Base-by-base conservation (phyloP, 2,888 invertebrate genomes). In the Asteroscopus sphinx region DNA sequence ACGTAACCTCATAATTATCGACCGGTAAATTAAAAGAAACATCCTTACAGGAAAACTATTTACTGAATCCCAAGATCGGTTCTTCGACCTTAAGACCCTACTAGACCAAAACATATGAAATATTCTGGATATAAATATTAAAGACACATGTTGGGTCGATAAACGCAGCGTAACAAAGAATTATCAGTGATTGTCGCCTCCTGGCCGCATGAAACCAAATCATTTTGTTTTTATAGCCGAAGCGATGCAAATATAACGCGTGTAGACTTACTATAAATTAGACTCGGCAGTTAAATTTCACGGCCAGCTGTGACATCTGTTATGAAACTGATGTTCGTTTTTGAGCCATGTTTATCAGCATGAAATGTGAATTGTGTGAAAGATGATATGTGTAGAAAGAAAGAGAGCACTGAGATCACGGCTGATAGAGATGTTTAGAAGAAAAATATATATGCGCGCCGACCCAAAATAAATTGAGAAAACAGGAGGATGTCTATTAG, bases 151-250 rank as follows among this genome's bases (percentile, higher is more conserved):
- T 35, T 41, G 16, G 37, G 47, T 48, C 13, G 17, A 55, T 49
- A 61, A 33, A 32, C 32, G 25, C 16, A 41, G 15, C 16, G 25
- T 32, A 47, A 54, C 55, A 75, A 51, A 61, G 44, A 57, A 44
- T 60, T 39, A 52, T 6, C 46, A 25, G 12, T 64, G 73, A 73
- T 76, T 68, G 73, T 75, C 59, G 55, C 54, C 49, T 49, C 45
- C 37, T 45, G 48, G 39, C 40, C 67, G 46, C 52, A 58, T 65
- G 65, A 58, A 81, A 85, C 80, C 77, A 75, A 86, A 85, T 81
- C 76, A 75, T 85, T 85, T 82, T 83, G 78, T 86, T 87, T 86
- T 86, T 83, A 77, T 79, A 68, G 54, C 49, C 42, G 44, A 21
- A 39, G 64, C 63, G 63, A 66, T 76, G 75, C 76, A 77, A 85